Base-by-base conservation (phyloP, 2,888 invertebrate genomes). In the Idaea aversata region DNA sequence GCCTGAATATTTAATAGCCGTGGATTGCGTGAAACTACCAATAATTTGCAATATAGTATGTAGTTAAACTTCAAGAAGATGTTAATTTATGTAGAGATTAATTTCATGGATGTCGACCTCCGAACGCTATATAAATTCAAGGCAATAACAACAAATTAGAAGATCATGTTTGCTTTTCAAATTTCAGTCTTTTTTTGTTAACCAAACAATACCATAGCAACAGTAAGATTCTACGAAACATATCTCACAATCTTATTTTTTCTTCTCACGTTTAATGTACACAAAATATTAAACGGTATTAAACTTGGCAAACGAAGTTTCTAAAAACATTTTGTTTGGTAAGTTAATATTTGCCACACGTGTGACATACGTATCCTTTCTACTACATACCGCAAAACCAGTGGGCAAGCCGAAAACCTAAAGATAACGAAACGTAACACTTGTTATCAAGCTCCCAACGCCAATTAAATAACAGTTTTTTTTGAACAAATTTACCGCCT, bases 141-240 rank as follows among this genome's bases (percentile, higher is more conserved):
- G 66, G 69, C 64, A 69, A 70, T 64, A 67, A 70, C 71, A 69
- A 72, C 35, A 67, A 65, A 71, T 71, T 66, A 65, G n/a, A 67
- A 67, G 65, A 75, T 70, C 66, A 61, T 73, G 62, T 74, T 75
- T 65, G 61, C 68, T 60, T 60, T 69, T 64, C 38, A 69, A 67
- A 36, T 57, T 65, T 70, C 64, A 68, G 65, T 71, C 67, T 65
- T 64, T 67, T n/a, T 25, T 67, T 65, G 65, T 71, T 70, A 76
- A 75, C 75, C 73, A 72, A 70, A 76, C 76, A 75, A 68, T 65
- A 67, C 72, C 68, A 74, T 75, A 67, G 71, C 61, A 73, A 67
- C 63, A 59, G 66, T 57, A 59, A 61, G 64, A 70, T 74, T 68
- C 59, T 38, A 34, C 67, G 71, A 75, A 67, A 61, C 47, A 61